Conservation (phyloP, 92 coral and sea anemone genomes). For the Phenganax stokvisi region DNA sequence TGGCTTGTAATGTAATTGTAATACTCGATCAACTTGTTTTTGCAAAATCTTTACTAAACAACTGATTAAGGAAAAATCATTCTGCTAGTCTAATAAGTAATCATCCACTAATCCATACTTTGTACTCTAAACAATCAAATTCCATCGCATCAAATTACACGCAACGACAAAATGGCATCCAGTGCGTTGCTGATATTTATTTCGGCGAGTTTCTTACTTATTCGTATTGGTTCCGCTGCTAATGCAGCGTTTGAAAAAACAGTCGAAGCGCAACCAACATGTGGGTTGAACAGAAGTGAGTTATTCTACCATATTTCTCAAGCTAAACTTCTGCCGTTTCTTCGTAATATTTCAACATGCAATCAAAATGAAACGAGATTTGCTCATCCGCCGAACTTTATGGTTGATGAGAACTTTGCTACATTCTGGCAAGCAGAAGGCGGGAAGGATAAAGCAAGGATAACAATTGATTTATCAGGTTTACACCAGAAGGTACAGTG, state of each 20-base stretch:
- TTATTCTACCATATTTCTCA: conserved; percentile 49
- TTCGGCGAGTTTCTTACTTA: conserved; percentile 20
- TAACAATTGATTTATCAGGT: conserved; percentile 77
- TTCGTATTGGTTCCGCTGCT: conserved; percentile 38
- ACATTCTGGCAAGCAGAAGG: conserved; percentile 85
- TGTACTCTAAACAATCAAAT: conserved; percentile 12
- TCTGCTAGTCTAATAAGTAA: neutral
- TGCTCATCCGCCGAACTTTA: conserved; percentile 68
- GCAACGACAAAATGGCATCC: conserved; percentile 34
- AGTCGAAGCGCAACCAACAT: conserved; percentile 60
- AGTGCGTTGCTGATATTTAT: conserved; percentile 36
- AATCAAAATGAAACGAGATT: conserved; percentile 44
- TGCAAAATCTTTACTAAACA: too few relatives aligned
- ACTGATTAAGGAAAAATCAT: too few relatives aligned
- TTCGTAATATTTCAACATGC: conserved; percentile 42
- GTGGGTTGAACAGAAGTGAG: conserved; percentile 62
- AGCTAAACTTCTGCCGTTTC: conserved; percentile 31
- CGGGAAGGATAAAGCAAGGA: conserved; percentile 55
- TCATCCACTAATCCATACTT: neutral
- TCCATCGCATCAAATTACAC: conserved; percentile 18
- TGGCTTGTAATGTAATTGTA: too few relatives aligned
- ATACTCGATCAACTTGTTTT: too few relatives aligned
- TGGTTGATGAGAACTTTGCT: conserved; percentile 61
- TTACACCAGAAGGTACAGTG: conserved; percentile 60
- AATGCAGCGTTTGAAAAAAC: conserved; percentile 66